These are phyloP conservation scores for Sander lucioperca DNA, from an alignment of 2,113 vertebrate species.

Conservation along the genomic window DNA sequence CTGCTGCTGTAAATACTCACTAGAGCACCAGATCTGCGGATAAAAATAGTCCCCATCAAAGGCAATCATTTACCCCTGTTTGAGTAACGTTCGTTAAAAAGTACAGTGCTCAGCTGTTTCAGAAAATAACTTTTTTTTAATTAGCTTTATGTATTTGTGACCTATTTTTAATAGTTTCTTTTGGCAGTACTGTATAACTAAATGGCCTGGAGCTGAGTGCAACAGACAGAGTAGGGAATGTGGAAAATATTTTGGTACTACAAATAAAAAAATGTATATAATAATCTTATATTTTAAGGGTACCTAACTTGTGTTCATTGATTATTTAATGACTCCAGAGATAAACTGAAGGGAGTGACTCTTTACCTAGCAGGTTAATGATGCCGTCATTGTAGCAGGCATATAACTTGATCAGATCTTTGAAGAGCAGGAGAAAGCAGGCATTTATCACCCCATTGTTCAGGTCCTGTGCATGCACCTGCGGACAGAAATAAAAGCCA, in stretches of 20 bases:
- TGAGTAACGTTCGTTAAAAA: neutral
- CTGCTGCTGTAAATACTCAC: neutral
- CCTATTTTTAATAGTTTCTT: neutral
- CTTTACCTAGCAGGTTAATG: conserved; percentile 96
- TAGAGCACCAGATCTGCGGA: neutral
- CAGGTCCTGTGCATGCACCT: conserved; percentile 95
- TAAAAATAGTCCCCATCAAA: neutral
- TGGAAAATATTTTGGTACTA: neutral
- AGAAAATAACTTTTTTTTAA: neutral
- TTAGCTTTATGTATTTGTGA: neutral
- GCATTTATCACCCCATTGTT: conserved; percentile 96
- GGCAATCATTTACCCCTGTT: neutral
- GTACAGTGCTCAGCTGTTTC: neutral
- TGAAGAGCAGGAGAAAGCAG: conserved; percentile 97
- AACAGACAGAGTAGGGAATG: neutral
- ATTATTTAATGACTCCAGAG: neutral
- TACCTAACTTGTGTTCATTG: neutral
- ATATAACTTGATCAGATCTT: conserved; percentile 98
- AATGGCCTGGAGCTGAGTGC: neutral
- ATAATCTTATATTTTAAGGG: neutral
- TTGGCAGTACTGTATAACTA: neutral
- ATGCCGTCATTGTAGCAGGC: conserved; percentile 99
- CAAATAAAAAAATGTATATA: neutral
- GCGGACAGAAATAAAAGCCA: conserved; percentile 11
- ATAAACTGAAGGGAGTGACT: neutral